Evolutionary conservation across 2,888 invertebrate species (phyloP).

Genomic region (Bombylius major): DNA sequence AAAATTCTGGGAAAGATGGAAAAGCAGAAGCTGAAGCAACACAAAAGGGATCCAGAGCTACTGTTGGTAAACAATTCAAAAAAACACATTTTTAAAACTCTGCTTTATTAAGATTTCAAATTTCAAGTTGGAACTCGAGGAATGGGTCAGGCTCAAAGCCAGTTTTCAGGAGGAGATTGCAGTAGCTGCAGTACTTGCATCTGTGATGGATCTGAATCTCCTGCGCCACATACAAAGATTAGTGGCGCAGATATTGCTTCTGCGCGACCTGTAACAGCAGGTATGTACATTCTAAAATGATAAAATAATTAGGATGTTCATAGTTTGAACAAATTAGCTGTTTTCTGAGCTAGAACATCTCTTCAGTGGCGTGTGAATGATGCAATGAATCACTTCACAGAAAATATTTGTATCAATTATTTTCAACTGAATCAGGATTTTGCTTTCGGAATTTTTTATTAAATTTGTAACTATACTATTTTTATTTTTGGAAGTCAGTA

Average conservation of each 20-base stretch:
- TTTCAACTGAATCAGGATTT: no score
- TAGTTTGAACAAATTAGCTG: no score
- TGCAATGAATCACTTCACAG: no score
- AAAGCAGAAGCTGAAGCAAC: slow-evolving; percentile 73
- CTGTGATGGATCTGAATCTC: background rate
- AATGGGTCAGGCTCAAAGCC: slow-evolving; percentile 83
- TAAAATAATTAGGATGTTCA: no score
- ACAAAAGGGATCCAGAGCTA: slow-evolving; percentile 37
- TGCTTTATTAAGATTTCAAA: background rate
- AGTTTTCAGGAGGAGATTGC: slow-evolving; percentile 57
- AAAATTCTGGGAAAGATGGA: slow-evolving; percentile 48
- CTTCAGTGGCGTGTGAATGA: no score
- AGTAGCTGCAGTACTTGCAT: slow-evolving; percentile 42
- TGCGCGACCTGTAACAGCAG: background rate
- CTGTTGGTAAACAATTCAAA: slow-evolving; percentile 28
- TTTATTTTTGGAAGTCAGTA: no score
- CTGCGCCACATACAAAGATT: background rate
- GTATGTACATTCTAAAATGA: no score
- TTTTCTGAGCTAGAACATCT: no score
- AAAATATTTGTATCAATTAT: no score
- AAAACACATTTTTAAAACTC: background rate
- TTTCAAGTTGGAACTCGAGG: slow-evolving; percentile 62
- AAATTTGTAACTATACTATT: no score
- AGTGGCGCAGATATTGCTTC: background rate
- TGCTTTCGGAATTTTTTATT: no score